Evolutionary conservation across 2,113 vertebrate species (phyloP).

Genomic region (Podarcis raffonei): DNA sequence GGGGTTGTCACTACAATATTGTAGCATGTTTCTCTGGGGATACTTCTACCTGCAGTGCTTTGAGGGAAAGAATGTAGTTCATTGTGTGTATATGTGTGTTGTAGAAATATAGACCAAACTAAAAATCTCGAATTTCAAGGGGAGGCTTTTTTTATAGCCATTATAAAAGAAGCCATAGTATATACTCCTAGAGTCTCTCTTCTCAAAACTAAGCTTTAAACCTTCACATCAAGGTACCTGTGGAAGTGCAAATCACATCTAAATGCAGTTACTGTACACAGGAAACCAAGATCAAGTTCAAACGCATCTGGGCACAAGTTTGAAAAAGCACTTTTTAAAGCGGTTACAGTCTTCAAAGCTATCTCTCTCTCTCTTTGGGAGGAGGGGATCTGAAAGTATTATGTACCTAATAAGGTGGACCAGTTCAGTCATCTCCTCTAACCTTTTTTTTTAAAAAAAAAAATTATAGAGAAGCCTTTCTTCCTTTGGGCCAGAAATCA

Average conservation of each 20-base stretch:
- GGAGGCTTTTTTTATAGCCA: slow-evolving; percentile 42
- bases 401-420: slow-evolving; percentile 56
- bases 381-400: slow-evolving; percentile 57
- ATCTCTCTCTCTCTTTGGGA: slow-evolving; percentile 55
- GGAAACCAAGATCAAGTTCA: slow-evolving; percentile 71
- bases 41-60: slow-evolving; percentile 2
- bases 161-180: slow-evolving; percentile 56
- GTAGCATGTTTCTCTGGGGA: background rate
- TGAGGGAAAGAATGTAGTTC: slow-evolving; percentile 42
- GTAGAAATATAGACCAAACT: slow-evolving; percentile 47
- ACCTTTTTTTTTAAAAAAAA: slow-evolving; percentile 37
- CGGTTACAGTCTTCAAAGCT: slow-evolving; percentile 65
- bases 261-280: slow-evolving; percentile 67
- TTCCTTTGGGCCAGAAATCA: slow-evolving; percentile 35
- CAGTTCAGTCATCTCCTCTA: slow-evolving; percentile 56
- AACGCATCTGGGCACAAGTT: slow-evolving; percentile 58
- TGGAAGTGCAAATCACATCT: slow-evolving; percentile 51
- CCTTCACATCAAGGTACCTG: slow-evolving; percentile 56
- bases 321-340: slow-evolving; percentile 64
- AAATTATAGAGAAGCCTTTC: slow-evolving; percentile 35
- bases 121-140: slow-evolving; percentile 65
- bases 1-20: slow-evolving; percentile 4
- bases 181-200: slow-evolving; percentile 57
- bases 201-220: slow-evolving; percentile 48
- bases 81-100: slow-evolving; percentile 54